Conservation (phyloP, 2,888 invertebrate genomes). For the Arctia plantaginis region DNA sequence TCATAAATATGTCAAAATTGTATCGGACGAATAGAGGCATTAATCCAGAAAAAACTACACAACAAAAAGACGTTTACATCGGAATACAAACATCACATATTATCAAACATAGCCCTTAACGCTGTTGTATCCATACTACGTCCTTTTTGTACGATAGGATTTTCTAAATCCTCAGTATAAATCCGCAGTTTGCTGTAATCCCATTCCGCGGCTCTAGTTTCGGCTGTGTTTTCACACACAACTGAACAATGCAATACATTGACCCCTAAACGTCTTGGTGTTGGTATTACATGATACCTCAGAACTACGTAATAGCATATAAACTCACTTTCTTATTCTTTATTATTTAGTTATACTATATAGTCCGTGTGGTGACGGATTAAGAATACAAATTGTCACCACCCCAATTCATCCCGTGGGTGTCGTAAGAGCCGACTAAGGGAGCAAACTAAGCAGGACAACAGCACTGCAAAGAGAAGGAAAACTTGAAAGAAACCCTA, state of each 20-base stretch:
- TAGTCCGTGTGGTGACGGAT: too few species aligned
- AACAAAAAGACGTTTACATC: constrained; percentile 35
- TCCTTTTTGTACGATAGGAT: constrained; percentile 74
- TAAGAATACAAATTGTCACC: too few species aligned
- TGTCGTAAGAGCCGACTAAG: too few species aligned
- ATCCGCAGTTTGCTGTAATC: constrained; percentile 80
- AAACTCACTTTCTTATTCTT: not conserved
- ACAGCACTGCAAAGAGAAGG: too few species aligned
- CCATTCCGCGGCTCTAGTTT: constrained; percentile 70
- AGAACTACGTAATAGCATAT: constrained; percentile 5
- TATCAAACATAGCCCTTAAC: constrained; percentile 74
- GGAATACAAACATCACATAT: constrained; percentile 61
- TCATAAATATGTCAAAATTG: constrained; percentile 19
- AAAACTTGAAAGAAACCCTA: too few species aligned
- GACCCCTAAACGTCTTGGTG: constrained; percentile 56
- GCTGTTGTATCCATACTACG: constrained; percentile 62
- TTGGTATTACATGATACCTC: constrained; percentile 46
- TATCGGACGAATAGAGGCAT: constrained; percentile 8
- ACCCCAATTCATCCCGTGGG: too few species aligned
- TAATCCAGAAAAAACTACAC: constrained; percentile 25
- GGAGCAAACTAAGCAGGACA: too few species aligned
- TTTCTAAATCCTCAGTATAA: constrained; percentile 77
- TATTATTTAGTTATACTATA: not conserved
- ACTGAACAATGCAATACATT: constrained; percentile 68
- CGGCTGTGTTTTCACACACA: constrained; percentile 71